Evolutionary conservation across 1,140 invertebrate species (phyloP).

Genomic region (Choristoneura fumiferana): DNA sequence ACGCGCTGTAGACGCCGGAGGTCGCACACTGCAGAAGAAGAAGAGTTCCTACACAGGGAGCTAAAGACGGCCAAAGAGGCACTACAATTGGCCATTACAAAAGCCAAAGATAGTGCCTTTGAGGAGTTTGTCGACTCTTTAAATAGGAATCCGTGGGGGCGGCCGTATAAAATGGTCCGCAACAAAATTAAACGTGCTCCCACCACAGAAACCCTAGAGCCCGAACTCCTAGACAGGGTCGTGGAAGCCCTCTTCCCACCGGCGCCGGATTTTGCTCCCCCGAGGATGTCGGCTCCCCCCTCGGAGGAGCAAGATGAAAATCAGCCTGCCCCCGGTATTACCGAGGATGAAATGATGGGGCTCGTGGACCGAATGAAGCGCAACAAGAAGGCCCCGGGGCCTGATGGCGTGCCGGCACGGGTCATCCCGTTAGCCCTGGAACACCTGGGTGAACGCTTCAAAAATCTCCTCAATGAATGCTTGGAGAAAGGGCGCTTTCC

Average conservation of each 20-base stretch:
- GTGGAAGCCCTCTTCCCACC: not conserved
- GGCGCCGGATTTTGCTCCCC: not conserved
- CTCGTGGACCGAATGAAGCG: not conserved
- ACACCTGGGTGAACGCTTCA: not conserved
- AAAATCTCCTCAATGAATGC: not conserved
- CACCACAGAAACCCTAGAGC: slow-evolving; percentile 25
- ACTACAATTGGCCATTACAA: slow-evolving; percentile 22
- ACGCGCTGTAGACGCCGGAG: not conserved
- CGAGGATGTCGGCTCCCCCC: not conserved
- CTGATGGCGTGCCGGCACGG: not conserved
- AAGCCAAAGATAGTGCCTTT: slow-evolving; percentile 25
- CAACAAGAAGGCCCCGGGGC: not conserved
- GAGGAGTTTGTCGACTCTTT: slow-evolving; percentile 30
- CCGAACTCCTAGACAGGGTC: not conserved
- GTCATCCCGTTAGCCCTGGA: not conserved
- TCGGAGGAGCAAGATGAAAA: not conserved
- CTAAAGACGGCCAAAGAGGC: slow-evolving; percentile 16
- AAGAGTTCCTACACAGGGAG: not conserved
- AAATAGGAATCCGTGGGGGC: slow-evolving; percentile 43
- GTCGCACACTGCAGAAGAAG: not conserved
- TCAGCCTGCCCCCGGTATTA: not conserved
- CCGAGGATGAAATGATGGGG: not conserved
- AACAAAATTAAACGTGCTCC: slow-evolving; percentile 27
- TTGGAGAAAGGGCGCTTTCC: not conserved
- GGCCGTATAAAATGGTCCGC: slow-evolving; percentile 35